A percentile compares a stretch with the other conserved stretches of the same genome.
These are phyloP conservation scores for Galendromus occidentalis DNA, from an alignment of 1,140 invertebrate genomes.

Conservation along the genomic window DNA sequence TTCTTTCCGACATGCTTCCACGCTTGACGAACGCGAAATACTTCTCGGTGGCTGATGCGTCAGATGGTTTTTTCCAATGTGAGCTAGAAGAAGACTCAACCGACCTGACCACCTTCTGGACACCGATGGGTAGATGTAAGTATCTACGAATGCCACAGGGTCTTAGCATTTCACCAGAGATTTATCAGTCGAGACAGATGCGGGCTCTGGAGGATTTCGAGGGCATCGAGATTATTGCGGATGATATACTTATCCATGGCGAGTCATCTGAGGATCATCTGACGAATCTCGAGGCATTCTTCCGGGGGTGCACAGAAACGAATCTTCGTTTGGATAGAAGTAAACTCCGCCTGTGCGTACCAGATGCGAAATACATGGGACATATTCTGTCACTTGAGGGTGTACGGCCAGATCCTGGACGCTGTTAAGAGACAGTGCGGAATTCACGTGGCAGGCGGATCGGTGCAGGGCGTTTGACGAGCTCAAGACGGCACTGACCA, in stretches of 20 bases:
- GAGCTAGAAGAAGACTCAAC: background rate
- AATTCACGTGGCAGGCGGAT: constrained; percentile 15
- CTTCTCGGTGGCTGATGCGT: background rate
- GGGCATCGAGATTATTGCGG: constrained; percentile 13
- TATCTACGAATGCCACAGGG: background rate
- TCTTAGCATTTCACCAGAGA: background rate
- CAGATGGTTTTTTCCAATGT: no score
- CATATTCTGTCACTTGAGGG: constrained; percentile 23
- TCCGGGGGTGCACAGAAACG: background rate
- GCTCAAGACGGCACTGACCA: background rate
- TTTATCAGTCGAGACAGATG: background rate
- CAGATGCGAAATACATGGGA: background rate
- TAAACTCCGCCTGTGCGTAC: background rate
- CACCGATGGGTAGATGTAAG: background rate
- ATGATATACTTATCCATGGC: constrained; percentile 16
- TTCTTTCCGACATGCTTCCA: background rate
- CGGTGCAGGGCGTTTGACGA: background rate
- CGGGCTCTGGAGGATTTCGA: constrained; percentile 13
- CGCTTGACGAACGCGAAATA: background rate
- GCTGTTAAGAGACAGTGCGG: constrained; percentile 17
- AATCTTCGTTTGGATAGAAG: background rate
- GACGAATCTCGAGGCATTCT: background rate
- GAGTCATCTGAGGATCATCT: background rate
- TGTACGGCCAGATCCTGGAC: constrained; percentile 14
- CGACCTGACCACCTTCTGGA: background rate